Conservation (phyloP, 2,888 invertebrate genomes). For the Pantelozetes paolii region DNA sequence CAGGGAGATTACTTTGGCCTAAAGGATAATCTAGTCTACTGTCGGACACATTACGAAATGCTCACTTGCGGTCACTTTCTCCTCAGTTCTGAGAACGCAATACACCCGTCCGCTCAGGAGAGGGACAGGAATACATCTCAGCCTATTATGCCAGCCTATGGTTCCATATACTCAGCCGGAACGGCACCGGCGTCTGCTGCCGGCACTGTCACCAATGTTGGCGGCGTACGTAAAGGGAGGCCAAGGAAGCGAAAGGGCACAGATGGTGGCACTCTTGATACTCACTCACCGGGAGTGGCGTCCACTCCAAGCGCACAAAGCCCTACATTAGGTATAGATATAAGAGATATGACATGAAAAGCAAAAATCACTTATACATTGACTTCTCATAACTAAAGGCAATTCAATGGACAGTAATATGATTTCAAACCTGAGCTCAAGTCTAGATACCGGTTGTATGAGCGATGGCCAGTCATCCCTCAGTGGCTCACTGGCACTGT, state of each 20-base stretch:
- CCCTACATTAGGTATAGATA: slow-evolving; percentile 23
- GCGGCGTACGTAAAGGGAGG: slow-evolving; percentile 46
- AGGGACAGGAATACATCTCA: neutral
- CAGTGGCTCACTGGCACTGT: neutral
- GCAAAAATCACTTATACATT: neutral
- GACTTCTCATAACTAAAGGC: neutral
- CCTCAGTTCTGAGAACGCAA: slow-evolving; percentile 30
- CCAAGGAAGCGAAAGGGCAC: slow-evolving; percentile 47
- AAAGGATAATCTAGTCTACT: slow-evolving; percentile 69
- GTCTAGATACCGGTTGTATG: slow-evolving; percentile 24
- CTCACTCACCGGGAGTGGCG: slow-evolving; percentile 23
- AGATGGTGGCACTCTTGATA: slow-evolving; percentile 26
- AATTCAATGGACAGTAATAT: slow-evolving; percentile 34
- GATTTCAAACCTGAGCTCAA: slow-evolving; percentile 26
- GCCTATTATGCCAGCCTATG: slow-evolving; percentile 36
- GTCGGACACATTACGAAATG: slow-evolving; percentile 49
- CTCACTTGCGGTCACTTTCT: slow-evolving; percentile 29
- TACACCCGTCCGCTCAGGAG: slow-evolving; percentile 29
- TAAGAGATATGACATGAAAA: neutral
- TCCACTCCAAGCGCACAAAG: slow-evolving; percentile 24
- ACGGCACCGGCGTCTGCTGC: slow-evolving; percentile 17
- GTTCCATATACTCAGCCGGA: slow-evolving; percentile 24
- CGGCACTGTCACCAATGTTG: neutral
- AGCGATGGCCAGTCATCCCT: slow-evolving; percentile 34
- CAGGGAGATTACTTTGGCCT: slow-evolving; percentile 92